These are phyloP conservation scores for Hycleus cichorii DNA, from an alignment of 1,140 invertebrate species.

Conservation along the genomic window DNA sequence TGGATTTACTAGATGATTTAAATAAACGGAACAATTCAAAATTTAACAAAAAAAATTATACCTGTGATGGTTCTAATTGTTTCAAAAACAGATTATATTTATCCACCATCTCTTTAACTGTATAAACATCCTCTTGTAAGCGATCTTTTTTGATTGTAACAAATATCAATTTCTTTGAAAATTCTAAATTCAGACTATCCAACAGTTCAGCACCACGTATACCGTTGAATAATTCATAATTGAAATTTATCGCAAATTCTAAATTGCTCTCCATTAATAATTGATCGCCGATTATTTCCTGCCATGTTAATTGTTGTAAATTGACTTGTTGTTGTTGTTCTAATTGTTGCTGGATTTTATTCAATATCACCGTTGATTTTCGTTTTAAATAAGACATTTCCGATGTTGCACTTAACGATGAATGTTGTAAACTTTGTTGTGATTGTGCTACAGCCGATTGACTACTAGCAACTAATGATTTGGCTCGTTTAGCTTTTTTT, in stretches of 20 bases:
- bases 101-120: conserved; percentile 49
- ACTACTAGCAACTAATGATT: too few species aligned
- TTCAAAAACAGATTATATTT: conserved; percentile 54
- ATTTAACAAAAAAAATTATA: conserved; percentile 27
- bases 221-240: conserved; percentile 58
- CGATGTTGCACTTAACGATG: conserved; percentile 12
- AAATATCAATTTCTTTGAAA: conserved; percentile 60
- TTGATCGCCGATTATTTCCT: conserved; percentile 54
- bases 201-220: conserved; percentile 70
- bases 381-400: background rate
- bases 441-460: too few species aligned
- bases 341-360: background rate
- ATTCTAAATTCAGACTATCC: conserved; percentile 62
- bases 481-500: too few species aligned
- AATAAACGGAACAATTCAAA: too few species aligned
- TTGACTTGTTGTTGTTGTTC: background rate
- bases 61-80: conserved; percentile 55
- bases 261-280: conserved; percentile 57
- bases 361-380: background rate
- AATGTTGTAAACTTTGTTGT: background rate
- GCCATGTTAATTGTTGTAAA: conserved; percentile 48
- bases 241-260: conserved; percentile 58
- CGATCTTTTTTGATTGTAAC: conserved; percentile 61
- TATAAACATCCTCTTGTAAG: conserved; percentile 56
- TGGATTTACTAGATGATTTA: too few species aligned